Base-by-base conservation (phyloP, 2,113 vertebrate genomes). In the Sphyrna mokarran region DNA sequence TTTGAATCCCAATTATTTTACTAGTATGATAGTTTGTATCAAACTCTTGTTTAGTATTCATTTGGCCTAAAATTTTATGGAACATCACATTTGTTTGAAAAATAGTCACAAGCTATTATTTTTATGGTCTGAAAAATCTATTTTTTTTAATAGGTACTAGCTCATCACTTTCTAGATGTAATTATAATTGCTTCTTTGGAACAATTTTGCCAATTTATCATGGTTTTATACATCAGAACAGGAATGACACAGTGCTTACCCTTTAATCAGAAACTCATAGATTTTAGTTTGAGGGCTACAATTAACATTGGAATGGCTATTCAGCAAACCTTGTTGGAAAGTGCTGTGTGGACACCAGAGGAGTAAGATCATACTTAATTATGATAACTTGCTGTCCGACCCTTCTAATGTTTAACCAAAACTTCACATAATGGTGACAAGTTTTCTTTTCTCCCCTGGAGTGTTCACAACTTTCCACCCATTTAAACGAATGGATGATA, bases 1-100 rank as follows among this genome's bases (percentile, higher is more conserved):
- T 95, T 72, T 95, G 48, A 95, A 95, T 95, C 69, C 69, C 69
- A 70, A 76, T 95, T 72, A 22, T 48, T 95, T 93, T 72, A 95
- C 43, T 95, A 95, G 69, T 29, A 23, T 26, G 29, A 54, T 23
- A 48, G 11, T 48, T 69, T 95, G 91, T 43, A 95, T 76, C 94
- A 76, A 95, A 54, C 23, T 66, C 58, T 76, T 94, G 69, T 94
- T 43, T 70, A 95, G 70, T 95, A 76, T 95, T 72, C 94, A 93
- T 95, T 95, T 95, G 68, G 6, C 29, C 43, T 95, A 23, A 76
- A 18, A 72, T 54, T 95, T 72, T 70, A 43, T 33, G 26, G 94
- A 95, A 72, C 23, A 40, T 72, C 69, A 95, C 69, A 95, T 26
- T 54, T 95, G 40, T 11, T 76, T 72, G 94, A 95, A 20, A 54